These are phyloP conservation scores for Kryphioiulus occultus DNA, from an alignment of 2,888 invertebrate species.

Conservation along the genomic window DNA sequence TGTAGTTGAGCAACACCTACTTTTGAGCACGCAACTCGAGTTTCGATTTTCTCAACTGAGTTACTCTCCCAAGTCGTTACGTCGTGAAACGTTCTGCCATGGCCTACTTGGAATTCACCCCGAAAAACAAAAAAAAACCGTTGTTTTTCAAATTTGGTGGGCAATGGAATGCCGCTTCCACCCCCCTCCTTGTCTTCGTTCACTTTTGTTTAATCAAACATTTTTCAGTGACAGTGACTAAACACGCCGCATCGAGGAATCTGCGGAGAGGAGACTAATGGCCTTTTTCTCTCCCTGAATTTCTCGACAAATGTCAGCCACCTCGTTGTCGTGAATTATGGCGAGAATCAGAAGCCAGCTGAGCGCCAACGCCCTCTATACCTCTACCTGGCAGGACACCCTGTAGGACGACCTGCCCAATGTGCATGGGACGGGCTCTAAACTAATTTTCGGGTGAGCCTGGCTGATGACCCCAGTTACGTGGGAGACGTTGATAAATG, in stretches of 20 bases:
- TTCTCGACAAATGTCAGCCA: background rate
- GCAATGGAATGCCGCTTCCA: background rate
- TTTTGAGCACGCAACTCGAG: background rate
- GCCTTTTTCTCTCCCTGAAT: background rate
- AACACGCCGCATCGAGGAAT: background rate
- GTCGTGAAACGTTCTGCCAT: background rate
- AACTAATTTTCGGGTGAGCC: background rate
- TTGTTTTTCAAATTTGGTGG: background rate
- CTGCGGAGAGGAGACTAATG: background rate
- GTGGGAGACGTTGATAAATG: conserved; percentile 15
- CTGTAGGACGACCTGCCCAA: background rate
- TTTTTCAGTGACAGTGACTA: conserved; percentile 40
- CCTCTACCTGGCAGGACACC: background rate
- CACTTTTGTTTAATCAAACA: conserved; percentile 39
- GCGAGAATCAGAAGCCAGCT: background rate
- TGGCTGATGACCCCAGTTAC: conserved; percentile 35
- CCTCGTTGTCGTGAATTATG: conserved; percentile 16
- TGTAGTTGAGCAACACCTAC: background rate
- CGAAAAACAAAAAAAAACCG: background rate
- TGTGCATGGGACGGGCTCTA: background rate
- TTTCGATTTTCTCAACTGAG: background rate
- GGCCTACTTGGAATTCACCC: background rate
- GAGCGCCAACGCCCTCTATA: background rate
- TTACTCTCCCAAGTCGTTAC: background rate
- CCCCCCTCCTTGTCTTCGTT: conserved; percentile 6